phyloP scores from a whole-genome alignment of 23 tunicate genomes.

The Trididemnum miniatum region DNA sequence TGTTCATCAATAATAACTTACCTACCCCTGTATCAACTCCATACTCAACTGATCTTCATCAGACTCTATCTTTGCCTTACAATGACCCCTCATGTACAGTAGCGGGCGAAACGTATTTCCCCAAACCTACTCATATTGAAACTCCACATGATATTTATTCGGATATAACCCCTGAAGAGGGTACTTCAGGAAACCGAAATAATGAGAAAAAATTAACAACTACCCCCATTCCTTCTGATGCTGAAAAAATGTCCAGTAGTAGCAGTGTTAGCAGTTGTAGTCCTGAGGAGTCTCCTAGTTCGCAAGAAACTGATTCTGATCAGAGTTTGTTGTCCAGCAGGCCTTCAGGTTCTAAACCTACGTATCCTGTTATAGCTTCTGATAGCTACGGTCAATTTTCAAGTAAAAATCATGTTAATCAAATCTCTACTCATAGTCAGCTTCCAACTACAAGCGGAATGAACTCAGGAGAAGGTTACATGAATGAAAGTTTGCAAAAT shows the following conservation, averaged over 20 bases:
- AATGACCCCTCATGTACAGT: not conserved
- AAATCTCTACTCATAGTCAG: not conserved
- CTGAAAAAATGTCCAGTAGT: slow-evolving; percentile 79
- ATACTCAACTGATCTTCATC: not conserved
- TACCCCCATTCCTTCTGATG: slow-evolving; percentile 89
- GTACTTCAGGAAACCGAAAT: not conserved
- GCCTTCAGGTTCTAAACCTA: not conserved
- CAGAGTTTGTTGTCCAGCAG: not conserved
- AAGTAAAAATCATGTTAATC: not conserved
- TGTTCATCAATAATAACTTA: not conserved
- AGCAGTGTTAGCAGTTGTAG: slow-evolving; percentile 70
- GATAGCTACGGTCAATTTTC: not conserved
- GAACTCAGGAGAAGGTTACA: not conserved
- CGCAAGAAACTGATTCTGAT: slow-evolving; percentile 26
- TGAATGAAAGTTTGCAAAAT: slow-evolving; percentile 8
- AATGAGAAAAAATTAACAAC: slow-evolving; percentile 82
- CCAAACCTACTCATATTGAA: not conserved
- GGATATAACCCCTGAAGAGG: slow-evolving; percentile 15
- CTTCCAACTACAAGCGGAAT: not conserved
- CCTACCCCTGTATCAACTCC: not conserved
- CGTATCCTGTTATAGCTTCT: not conserved
- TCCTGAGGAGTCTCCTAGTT: slow-evolving; percentile 76
- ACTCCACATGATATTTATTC: not conserved
- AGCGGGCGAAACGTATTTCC: not conserved
- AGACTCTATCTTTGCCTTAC: not conserved